phyloP scores from a whole-genome alignment of 2,888 invertebrate genomes.

The Ypsolopha sequella region DNA sequence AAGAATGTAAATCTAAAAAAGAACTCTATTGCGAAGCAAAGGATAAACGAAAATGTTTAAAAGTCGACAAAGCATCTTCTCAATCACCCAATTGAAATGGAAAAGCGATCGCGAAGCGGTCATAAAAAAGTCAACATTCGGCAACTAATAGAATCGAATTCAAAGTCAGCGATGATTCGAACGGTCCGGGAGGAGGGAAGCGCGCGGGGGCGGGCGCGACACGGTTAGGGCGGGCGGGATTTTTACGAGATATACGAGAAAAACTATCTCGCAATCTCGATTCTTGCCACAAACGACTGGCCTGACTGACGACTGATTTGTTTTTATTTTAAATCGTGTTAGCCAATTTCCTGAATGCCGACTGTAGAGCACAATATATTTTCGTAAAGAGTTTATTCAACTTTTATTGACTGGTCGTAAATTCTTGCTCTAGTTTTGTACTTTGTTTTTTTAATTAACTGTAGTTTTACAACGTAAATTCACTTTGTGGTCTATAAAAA shows the following conservation, averaged over 20 bases:
- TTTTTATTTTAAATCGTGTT: conserved; percentile 9
- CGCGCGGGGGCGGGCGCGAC: conserved; percentile 23
- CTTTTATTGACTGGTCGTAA: conserved; percentile 4
- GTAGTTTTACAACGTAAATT: conserved; percentile 3
- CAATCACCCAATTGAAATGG: conserved; percentile 45
- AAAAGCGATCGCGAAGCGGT: conserved; percentile 55
- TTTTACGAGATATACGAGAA: conserved; percentile 38
- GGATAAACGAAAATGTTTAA: conserved; percentile 14
- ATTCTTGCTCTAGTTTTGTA: conserved; percentile 6
- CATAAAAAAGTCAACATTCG: conserved; percentile 52
- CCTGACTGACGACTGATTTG: conserved; percentile 54
- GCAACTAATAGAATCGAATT: conserved; percentile 56
- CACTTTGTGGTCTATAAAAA: background rate
- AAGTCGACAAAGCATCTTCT: conserved; percentile 28
- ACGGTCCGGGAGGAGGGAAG: conserved; percentile 19
- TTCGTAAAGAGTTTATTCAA: conserved; percentile 2
- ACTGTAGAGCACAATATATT: conserved; percentile 4
- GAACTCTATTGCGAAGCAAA: no score
- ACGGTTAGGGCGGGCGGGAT: conserved; percentile 65
- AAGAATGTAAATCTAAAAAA: no score
- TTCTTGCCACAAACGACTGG: conserved; percentile 15
- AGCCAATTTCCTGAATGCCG: background rate
- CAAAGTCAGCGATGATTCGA: conserved; percentile 58
- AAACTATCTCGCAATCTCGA: conserved; percentile 27
- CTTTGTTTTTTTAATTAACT: conserved; percentile 2